Conservation (phyloP, 2,113 vertebrate species). For the Varanus komodoensis region DNA sequence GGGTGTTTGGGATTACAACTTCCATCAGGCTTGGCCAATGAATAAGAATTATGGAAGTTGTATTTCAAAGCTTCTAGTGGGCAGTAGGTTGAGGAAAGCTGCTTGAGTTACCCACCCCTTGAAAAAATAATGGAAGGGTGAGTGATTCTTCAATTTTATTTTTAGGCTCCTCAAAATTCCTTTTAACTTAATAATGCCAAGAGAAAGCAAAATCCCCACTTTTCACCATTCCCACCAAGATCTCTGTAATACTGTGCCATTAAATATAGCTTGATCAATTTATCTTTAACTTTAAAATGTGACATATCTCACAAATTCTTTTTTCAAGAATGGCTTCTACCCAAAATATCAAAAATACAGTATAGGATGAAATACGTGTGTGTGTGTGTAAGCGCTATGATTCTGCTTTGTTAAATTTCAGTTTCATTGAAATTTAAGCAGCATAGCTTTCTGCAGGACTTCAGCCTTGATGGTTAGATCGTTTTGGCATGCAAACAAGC, state of each 20-base stretch:
- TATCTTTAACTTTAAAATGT: too few species aligned
- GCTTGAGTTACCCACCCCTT: background rate
- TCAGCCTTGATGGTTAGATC: background rate
- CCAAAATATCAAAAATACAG: background rate
- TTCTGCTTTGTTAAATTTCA: conserved; percentile 1
- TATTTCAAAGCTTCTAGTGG: background rate
- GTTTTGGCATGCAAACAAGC: conserved; percentile 1
- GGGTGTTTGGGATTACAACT: background rate
- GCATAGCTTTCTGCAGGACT: background rate
- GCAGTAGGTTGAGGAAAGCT: background rate
- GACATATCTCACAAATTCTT: too few species aligned
- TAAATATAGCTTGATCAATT: too few species aligned
- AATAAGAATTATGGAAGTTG: background rate
- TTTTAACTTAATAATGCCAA: too few species aligned
- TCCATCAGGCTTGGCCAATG: background rate
- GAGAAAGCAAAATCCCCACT: too few species aligned
- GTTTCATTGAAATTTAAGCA: conserved; percentile 7
- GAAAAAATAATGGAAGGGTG: background rate
- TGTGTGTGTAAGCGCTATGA: background rate
- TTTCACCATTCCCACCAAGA: too few species aligned
- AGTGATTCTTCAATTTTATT: too few species aligned
- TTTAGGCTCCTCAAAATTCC: too few species aligned
- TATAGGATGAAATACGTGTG: background rate
- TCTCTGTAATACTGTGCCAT: too few species aligned
- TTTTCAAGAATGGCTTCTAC: background rate